These are phyloP conservation scores for Pelagia noctiluca DNA, from an alignment of 30 jellyfish, hydroid and myxozoan species.

Conservation along the genomic window DNA sequence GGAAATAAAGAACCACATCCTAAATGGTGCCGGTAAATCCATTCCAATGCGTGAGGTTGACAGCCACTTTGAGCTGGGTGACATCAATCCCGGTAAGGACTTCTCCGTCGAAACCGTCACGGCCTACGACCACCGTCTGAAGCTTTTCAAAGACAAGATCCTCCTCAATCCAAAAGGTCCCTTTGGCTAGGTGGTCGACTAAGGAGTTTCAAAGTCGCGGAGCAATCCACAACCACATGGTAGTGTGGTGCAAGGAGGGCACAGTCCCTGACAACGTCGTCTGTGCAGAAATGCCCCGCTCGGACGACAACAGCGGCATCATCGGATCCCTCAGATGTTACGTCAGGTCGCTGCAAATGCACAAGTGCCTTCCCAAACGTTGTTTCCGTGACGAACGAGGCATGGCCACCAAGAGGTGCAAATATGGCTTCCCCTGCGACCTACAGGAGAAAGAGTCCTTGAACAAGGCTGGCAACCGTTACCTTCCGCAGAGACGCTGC, in stretches of 20 bases:
- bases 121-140: neutral
- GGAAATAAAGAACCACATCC: conserved; percentile 18
- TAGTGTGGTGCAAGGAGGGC: conserved; percentile 41
- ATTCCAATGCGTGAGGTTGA: neutral
- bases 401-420: too few relatives aligned
- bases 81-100: neutral
- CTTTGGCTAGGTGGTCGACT: conserved; percentile 12
- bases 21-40: conserved; percentile 2
- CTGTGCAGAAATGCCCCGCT: conserved; percentile 42
- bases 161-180: conserved; percentile 19
- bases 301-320: neutral
- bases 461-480: too few relatives aligned
- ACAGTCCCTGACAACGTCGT: conserved; percentile 34
- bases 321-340: neutral
- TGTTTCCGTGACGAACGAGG: too few relatives aligned
- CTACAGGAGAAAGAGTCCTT: too few relatives aligned
- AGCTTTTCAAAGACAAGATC: too few relatives aligned
- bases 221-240: too few relatives aligned
- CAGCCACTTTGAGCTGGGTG: neutral
- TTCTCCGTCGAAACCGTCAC: neutral
- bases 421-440: too few relatives aligned
- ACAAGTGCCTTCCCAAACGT: too few relatives aligned
- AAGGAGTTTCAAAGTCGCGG: conserved; percentile 38
- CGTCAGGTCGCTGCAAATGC: neutral
- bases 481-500: too few relatives aligned